Evolutionary conservation across 2,797 vertebrate genomes (phyloP).

Genomic region (Manis javanica): DNA sequence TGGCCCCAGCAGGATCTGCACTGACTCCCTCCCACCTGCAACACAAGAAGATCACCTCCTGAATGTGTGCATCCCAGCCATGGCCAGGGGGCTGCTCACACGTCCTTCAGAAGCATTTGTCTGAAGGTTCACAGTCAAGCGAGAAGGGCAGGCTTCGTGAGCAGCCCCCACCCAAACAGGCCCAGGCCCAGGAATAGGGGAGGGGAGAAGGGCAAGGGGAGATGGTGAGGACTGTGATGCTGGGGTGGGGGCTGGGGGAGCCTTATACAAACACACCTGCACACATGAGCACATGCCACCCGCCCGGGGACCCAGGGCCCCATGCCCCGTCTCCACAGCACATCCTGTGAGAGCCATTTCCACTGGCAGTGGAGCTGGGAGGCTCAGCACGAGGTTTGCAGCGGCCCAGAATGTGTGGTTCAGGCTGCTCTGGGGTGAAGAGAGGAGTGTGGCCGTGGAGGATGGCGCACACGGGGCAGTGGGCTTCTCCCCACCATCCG

Average conservation of each 20-base stretch:
- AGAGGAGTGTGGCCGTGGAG: neutral
- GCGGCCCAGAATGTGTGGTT: neutral
- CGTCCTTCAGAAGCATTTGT: neutral
- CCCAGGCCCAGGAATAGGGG: neutral
- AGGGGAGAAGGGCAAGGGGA: neutral
- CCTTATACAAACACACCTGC: neutral
- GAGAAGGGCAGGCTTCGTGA: neutral
- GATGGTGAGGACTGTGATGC: neutral
- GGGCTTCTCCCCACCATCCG: neutral
- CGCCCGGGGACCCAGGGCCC: neutral
- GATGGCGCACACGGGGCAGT: neutral
- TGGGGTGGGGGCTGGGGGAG: neutral
- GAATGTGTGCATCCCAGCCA: neutral
- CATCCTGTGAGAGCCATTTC: neutral
- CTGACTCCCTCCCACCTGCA: neutral
- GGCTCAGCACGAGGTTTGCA: neutral
- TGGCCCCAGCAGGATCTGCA: too few species aligned
- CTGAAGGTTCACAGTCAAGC: neutral
- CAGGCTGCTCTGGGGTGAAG: neutral
- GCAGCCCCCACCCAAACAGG: neutral
- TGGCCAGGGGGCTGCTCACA: neutral
- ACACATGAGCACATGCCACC: neutral
- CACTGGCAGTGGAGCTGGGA: fast-evolving
- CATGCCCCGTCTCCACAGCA: neutral
- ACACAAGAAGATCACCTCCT: neutral